phyloP scores from a whole-genome alignment of 2,797 vertebrate genomes.

The Amblyopsis hoosieri region DNA sequence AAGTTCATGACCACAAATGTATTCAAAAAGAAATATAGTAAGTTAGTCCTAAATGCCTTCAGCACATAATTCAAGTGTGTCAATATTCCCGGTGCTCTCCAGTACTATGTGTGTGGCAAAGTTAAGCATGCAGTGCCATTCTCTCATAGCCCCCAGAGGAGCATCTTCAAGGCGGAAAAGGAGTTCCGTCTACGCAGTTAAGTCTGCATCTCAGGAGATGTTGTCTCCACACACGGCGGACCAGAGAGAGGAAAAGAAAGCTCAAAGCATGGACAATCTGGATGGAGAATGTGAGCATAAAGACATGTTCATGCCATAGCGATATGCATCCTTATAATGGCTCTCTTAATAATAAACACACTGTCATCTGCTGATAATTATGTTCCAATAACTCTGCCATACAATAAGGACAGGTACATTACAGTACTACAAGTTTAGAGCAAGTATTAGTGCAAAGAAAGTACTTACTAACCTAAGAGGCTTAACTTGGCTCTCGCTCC shows the following conservation, averaged over 20 bases:
- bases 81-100: too few relatives aligned
- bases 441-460: too few relatives aligned
- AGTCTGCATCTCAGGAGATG: constrained; percentile 89
- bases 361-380: too few relatives aligned
- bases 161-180: constrained; percentile 88
- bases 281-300: constrained; percentile 83
- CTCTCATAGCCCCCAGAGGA: constrained; percentile 82
- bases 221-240: constrained; percentile 80
- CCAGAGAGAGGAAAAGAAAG: constrained; percentile 80
- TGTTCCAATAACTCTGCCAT: too few relatives aligned
- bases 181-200: constrained; percentile 79
- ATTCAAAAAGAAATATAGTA: constrained; percentile 92
- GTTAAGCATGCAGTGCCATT: background rate
- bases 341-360: background rate
- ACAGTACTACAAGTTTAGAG: too few relatives aligned
- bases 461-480: too few relatives aligned
- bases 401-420: too few relatives aligned
- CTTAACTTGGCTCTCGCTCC: too few relatives aligned
- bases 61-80: background rate
- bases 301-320: background rate
- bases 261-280: constrained; percentile 89
- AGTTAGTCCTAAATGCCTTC: constrained; percentile 40
- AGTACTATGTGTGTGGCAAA: background rate
- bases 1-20: constrained; percentile 94
- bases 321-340: background rate